Evolutionary conservation across 1,140 invertebrate species (phyloP), one percentile per base, ranked within the genome.

Genomic region (Drosophila ercepeae): DNA sequence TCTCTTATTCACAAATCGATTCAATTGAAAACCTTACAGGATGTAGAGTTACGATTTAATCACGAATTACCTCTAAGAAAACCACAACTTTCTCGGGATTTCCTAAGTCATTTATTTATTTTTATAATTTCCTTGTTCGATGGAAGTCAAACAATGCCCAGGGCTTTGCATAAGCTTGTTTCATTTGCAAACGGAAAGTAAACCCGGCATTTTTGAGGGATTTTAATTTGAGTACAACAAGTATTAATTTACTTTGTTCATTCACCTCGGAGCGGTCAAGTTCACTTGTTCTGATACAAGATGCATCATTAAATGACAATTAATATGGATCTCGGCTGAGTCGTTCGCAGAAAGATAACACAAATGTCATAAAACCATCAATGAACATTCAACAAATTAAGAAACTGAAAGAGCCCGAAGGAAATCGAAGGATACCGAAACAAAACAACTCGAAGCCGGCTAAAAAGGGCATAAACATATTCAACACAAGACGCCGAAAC

Each of bases 401-500:
- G 34, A 21, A 71, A 59, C 52, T 21, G 48, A 55, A 77, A 44
- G 14, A 49, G 29, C 57, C 41, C 23, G 1, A 32, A 50, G 34
- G 11, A n/a, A n/a, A n/a, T n/a, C n/a, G n/a, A n/a, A n/a, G n/a
- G n/a, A n/a, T n/a, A n/a, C n/a, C n/a, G n/a, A n/a, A n/a, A n/a
- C n/a, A n/a, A 55, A 77, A 44, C 18, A 49, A 42, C 57, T 50
- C 23, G 1, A 32, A 50, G 34, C 8, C 25, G 14, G 1, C 63
- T 39, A 29, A 76, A 70, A 67, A 77, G 49, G 39, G 61, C 46
- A 49, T 27, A 49, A 50, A 23, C 57, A 60, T 19, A 36, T 39
- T 63, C 44, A 65, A 69, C 53, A 77, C 44, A 86, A 81, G 73
- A 88, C 36, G 64, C 81, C 76, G 77, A 86, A 86, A 77, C 73